Conservation (phyloP, 1,140 invertebrate species). For the Holcopasites calliopsidis region DNA sequence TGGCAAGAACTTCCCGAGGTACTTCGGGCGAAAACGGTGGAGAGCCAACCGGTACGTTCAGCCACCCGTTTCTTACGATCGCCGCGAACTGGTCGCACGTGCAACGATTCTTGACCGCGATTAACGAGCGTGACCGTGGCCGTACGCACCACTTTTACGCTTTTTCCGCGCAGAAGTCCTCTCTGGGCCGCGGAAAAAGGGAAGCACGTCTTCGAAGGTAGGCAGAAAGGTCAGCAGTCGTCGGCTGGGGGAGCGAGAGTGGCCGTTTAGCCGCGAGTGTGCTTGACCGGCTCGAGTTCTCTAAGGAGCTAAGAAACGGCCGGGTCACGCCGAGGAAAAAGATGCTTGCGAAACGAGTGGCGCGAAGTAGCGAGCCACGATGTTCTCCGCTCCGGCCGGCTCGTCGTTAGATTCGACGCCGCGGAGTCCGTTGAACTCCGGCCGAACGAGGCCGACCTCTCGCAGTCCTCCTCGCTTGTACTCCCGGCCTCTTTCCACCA, state of each 20-base stretch:
- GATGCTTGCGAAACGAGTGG: conserved; percentile 22
- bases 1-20: conserved; percentile 19
- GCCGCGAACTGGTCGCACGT: not conserved
- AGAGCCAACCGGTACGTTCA: conserved; percentile 32
- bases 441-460: conserved; percentile 16
- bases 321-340: conserved; percentile 20
- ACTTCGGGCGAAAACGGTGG: conserved; percentile 1
- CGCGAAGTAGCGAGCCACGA: conserved; percentile 17
- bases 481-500: not conserved
- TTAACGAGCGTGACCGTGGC: conserved; percentile 25
- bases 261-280: not conserved
- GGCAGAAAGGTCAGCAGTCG: not conserved
- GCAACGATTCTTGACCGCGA: not conserved
- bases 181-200: not conserved
- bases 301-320: conserved; percentile 17
- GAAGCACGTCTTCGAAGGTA: not conserved
- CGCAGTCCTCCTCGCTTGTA: not conserved
- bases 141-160: not conserved
- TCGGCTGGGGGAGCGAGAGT: not conserved
- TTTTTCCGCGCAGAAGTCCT: not conserved
- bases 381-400: not conserved
- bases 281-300: conserved; percentile 16
- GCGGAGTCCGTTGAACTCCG: conserved; percentile 32
- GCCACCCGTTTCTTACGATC: conserved; percentile 7
- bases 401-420: conserved; percentile 33